Conservation (phyloP, 2,113 vertebrate genomes). For the Phalacrocorax pelagicus region DNA sequence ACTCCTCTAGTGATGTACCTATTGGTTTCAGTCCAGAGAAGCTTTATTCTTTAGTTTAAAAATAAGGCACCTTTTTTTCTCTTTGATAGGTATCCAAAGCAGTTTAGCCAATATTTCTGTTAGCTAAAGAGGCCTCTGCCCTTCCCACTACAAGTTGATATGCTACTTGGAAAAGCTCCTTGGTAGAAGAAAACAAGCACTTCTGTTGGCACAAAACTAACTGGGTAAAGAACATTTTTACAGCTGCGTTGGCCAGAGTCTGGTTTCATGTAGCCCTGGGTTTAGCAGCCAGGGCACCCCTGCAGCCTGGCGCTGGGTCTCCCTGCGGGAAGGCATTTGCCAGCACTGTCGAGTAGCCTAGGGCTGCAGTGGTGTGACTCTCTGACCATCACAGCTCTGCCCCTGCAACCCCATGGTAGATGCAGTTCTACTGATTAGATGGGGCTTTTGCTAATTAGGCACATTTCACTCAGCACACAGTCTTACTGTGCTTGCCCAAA, state of each 20-base stretch:
- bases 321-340: background rate
- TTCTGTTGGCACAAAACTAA: background rate
- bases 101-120: background rate
- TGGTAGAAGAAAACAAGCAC: background rate
- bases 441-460: background rate
- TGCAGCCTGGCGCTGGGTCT: background rate
- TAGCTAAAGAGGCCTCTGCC: background rate
- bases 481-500: background rate
- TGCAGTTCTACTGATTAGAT: background rate
- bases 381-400: background rate
- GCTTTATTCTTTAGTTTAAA: background rate
- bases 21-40: background rate
- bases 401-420: background rate
- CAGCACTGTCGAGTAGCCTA: fast-evolving
- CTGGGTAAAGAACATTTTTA: background rate
- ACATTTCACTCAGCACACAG: fast-evolving
- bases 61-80: background rate
- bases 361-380: fast-evolving
- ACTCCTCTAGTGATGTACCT: background rate
- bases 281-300: background rate
- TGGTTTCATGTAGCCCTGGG: fast-evolving
- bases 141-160: background rate
- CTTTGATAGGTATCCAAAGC: background rate
- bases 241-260: background rate
- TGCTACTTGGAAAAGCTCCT: background rate